phyloP scores from a whole-genome alignment of 2,113 vertebrate species.

The Gasterosteus aculeatus region DNA sequence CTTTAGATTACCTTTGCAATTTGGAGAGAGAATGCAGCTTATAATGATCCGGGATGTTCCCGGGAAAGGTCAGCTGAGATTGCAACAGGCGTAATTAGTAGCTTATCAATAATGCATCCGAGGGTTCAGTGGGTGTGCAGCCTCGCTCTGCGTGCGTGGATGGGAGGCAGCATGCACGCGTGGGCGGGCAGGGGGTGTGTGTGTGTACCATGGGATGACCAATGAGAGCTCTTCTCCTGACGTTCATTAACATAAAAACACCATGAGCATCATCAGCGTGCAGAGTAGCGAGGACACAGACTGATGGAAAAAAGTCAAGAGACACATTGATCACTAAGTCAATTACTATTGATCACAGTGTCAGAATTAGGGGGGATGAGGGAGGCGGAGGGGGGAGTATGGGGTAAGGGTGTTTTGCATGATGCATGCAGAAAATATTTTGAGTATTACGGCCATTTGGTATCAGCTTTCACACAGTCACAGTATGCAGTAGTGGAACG shows the following conservation, averaged over 20 bases:
- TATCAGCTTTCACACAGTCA: conserved; percentile 66
- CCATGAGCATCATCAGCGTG: conserved; percentile 46
- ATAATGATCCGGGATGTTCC: conserved; percentile 79
- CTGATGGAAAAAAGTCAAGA: conserved; percentile 70
- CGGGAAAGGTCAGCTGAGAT: conserved; percentile 80
- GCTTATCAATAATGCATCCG: conserved; percentile 82
- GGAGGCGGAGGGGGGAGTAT: conserved; percentile 27
- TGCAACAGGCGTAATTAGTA: conserved; percentile 82
- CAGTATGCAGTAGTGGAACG: not conserved
- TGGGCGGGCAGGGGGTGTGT: not conserved
- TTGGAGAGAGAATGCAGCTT: conserved; percentile 73
- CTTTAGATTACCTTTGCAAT: conserved; percentile 78
- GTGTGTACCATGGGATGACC: conserved; percentile 46
- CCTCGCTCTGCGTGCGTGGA: conserved; percentile 35
- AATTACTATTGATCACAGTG: conserved; percentile 73
- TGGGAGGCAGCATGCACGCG: not conserved
- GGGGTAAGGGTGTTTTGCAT: conserved; percentile 61
- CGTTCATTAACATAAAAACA: conserved; percentile 70
- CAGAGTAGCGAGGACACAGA: conserved; percentile 22
- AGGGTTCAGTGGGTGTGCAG: conserved; percentile 65
- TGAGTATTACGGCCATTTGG: conserved; percentile 58
- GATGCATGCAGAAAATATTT: conserved; percentile 62
- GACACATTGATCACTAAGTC: conserved; percentile 68
- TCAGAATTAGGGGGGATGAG: conserved; percentile 61
- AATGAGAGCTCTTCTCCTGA: conserved; percentile 52